Base-by-base conservation (phyloP, 2,888 invertebrate species). In the Drosophila melanocephala region DNA sequence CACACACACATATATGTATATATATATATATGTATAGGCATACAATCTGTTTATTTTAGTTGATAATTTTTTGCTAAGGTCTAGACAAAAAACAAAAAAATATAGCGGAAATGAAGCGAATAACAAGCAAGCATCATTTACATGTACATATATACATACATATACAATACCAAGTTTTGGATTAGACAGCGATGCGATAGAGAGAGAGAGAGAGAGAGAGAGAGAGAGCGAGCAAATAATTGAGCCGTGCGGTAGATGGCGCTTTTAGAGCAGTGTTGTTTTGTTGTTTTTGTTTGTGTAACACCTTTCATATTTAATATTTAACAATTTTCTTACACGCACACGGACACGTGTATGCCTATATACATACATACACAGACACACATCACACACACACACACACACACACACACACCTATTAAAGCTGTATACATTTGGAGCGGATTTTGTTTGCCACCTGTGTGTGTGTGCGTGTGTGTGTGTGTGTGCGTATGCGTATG, bases 11-110 rank as follows among this genome's bases (percentile, higher is more conserved):
- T 4, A 28, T 28, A 0, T 28, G 0, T 28, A 28, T 28, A 28
- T 28, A 28, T 28, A 4, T 28, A 28, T 28, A 28, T 28, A 56
- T 22, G 10, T 65, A 63, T 63, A 63, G 68, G 59, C 35, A 71
- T 70, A 57, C 51, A 57, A 51, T 66, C 62, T 75, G 62, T 80
- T 79, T 77, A 76, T 58, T 79, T 80, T 73, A 80, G 66, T 77
- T 80, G 37, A 63, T 73, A 73, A 62, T 52, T 60, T 56, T 32
- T 44, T 59, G 10, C 33, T 81, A 68, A 79, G 64, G 32, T 50
- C 50, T 81, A 72, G 67, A 60, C 72, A 69, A 79, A 75, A 67
- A 67, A 30, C 30, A 53, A 37, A 37, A 52, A 30, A 30, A 42
- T 55, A 26, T 35, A 66, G 19, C 16, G 67, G 47, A 62, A 70